Evolutionary conservation across 2,113 vertebrate genomes (phyloP).

Genomic region (Natator depressus): DNA sequence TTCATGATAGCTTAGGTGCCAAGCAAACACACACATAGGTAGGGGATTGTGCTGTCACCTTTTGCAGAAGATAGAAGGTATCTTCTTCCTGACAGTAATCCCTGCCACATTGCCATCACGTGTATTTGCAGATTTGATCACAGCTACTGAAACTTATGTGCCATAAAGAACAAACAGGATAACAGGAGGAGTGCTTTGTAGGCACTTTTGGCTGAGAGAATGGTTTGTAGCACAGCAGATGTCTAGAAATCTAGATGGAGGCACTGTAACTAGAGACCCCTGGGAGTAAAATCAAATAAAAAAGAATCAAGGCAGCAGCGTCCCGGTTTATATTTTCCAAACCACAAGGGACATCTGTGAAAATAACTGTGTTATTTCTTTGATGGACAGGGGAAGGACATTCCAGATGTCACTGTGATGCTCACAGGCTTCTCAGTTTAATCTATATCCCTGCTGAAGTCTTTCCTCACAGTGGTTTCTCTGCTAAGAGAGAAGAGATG

Average conservation of each 20-base stretch:
- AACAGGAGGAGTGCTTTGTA: constrained; percentile 19
- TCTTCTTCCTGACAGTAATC: constrained; percentile 37
- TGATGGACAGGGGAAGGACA: background rate
- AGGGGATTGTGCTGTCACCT: background rate
- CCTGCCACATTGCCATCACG: background rate
- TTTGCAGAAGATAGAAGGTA: constrained; percentile 30
- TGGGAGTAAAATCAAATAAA: background rate
- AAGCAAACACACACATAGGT: background rate
- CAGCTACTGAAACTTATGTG: background rate
- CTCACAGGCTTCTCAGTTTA: background rate
- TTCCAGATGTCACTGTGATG: background rate
- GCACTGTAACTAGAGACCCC: background rate
- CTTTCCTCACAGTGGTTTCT: background rate
- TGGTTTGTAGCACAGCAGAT: background rate
- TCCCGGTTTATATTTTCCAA: background rate
- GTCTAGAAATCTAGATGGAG: background rate
- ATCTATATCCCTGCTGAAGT: background rate
- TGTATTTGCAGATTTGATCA: constrained; percentile 62
- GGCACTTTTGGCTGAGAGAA: background rate
- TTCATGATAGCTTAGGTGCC: constrained; percentile 23
- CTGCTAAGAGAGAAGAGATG: background rate
- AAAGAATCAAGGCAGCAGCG: background rate
- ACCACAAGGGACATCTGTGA: background rate
- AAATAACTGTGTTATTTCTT: background rate
- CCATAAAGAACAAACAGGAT: constrained; percentile 7